Base-by-base conservation (phyloP, 2,797 vertebrate species). In the Aphelocoma californica region DNA sequence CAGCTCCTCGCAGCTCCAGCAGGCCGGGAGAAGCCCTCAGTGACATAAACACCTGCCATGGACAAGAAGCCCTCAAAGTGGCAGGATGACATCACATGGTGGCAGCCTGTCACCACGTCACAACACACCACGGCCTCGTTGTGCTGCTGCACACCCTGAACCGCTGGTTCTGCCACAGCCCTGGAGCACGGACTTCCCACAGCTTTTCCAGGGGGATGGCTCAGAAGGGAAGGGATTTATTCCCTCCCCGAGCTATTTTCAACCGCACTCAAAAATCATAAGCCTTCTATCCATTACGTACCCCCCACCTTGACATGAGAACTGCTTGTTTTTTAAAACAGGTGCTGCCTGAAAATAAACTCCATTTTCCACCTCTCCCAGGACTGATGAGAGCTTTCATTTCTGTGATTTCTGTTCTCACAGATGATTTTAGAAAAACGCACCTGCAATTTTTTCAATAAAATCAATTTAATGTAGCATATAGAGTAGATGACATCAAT, bases 121-220 rank as follows among this genome's bases (percentile, higher is more conserved):
- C 40, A 8, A 0, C 48, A 0, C 3, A 2, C 2, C 15, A 0
- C 0, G 0, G 28, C 31, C 31, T 9, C 29, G 3, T 5, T 7
- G 7, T 4, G 10, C 28, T 7, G 19, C 18, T 9, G 29, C 47
- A 1, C 7, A 7, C 18, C 14, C 32, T 3, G 19, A 9, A 1
- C 18, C 1, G 0, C 1, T 3, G 12, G 4, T 4, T 6, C 26
- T 10, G 36, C 2, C 1, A 2, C 0, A 10, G 19, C 26, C 28
- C 14, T 0, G 14, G 1, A 15, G 23, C 36, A 7, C 0, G 1
- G 9, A 1, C 18, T 14, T 1, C 61, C 6, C 23, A 0, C 2
- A 2, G 45, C 51, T 44, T 11, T 26, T 36, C 67, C 23, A 0
- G 12, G 18, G 9, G 2, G 5, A 2, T 1, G 36, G 34, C 9